Evolutionary conservation across 2,888 invertebrate genomes (phyloP).

Genomic region (Hypercompe scribonia): DNA sequence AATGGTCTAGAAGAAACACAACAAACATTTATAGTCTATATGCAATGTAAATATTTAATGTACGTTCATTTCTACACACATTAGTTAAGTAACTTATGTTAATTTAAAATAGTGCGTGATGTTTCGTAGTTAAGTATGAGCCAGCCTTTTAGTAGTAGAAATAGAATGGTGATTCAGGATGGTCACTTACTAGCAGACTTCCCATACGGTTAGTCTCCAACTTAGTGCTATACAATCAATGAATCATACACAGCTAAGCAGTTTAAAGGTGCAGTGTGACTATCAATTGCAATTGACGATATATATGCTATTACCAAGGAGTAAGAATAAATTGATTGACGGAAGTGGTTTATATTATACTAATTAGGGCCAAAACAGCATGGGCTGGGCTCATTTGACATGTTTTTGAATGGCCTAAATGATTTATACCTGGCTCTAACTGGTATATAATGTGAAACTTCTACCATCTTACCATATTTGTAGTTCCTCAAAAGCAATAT

Average conservation of each 20-base stretch:
- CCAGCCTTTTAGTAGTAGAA: conserved; percentile 57
- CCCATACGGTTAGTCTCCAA: neutral
- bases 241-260: conserved; percentile 15
- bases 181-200: neutral
- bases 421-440: neutral
- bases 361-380: neutral
- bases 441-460: neutral
- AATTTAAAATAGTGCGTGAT: conserved; percentile 59
- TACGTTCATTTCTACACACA: conserved; percentile 57
- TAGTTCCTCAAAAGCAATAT: neutral
- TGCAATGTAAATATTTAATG: conserved; percentile 75
- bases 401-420: neutral
- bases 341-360: neutral
- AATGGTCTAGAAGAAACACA: conserved; percentile 6
- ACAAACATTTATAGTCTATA: conserved; percentile 36
- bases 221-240: conserved; percentile 2
- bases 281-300: conserved; percentile 10
- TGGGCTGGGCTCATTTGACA: neutral
- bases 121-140: conserved; percentile 59
- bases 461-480: neutral
- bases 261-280: conserved; percentile 7
- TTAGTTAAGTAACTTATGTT: conserved; percentile 74
- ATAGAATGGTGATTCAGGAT: conserved; percentile 19
- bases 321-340: too few relatives aligned
- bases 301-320: neutral